These are phyloP conservation scores for Melangyna quadrimaculata DNA, from an alignment of 2,888 invertebrate species.

Conservation along the genomic window DNA sequence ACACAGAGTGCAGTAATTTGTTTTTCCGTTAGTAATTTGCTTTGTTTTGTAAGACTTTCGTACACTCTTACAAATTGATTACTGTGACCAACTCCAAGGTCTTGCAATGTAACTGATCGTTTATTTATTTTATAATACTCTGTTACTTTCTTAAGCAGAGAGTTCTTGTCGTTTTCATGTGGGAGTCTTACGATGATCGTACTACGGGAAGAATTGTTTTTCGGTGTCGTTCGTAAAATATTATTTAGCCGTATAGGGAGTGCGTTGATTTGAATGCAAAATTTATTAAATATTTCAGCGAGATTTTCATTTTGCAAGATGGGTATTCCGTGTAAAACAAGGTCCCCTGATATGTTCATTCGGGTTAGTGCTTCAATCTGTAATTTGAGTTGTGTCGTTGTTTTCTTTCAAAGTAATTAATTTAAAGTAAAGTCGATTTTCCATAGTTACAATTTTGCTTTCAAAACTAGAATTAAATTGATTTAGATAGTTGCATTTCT, in stretches of 20 bases:
- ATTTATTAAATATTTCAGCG: neutral
- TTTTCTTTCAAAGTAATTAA: neutral
- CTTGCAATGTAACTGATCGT: neutral
- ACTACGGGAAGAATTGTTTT: neutral
- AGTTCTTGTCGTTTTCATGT: neutral
- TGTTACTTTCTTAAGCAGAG: neutral
- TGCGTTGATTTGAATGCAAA: neutral
- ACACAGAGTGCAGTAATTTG: neutral
- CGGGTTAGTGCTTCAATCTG: neutral
- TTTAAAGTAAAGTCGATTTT: neutral
- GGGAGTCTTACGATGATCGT: neutral
- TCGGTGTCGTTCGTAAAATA: neutral
- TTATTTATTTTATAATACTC: neutral
- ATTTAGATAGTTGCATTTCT: neutral
- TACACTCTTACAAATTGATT: slow-evolving; percentile 3
- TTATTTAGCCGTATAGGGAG: neutral
- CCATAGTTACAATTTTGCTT: neutral
- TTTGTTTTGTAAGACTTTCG: neutral
- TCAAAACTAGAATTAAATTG: neutral
- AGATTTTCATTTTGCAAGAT: neutral
- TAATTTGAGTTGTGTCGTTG: neutral
- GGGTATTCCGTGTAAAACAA: neutral
- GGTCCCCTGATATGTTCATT: neutral
- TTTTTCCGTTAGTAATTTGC: neutral
- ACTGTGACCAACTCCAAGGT: neutral